Conservation (phyloP, 92 coral and sea anemone species). For the Montipora capitata region DNA sequence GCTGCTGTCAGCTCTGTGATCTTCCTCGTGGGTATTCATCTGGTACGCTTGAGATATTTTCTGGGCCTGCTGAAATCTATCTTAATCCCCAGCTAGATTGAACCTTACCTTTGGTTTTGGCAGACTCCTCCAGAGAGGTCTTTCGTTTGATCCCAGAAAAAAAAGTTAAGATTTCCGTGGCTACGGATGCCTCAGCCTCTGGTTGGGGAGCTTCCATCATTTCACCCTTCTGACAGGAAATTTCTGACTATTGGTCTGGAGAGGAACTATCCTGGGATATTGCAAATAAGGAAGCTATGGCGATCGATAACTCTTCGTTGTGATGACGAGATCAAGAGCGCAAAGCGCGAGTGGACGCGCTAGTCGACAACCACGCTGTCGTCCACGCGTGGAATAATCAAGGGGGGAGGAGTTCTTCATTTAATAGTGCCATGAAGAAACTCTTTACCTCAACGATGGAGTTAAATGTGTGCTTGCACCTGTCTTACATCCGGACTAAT, state of each 20-base stretch:
- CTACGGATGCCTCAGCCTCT: conserved; percentile 63
- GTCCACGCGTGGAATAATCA: conserved; percentile 52
- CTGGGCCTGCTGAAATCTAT: conserved; percentile 50
- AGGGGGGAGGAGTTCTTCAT: conserved; percentile 36
- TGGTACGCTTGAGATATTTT: conserved; percentile 47
- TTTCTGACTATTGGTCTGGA: conserved; percentile 48
- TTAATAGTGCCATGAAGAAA: conserved; percentile 40
- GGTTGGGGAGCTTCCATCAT: conserved; percentile 61
- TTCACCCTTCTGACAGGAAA: neutral
- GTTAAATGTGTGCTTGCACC: neutral
- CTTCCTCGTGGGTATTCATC: conserved; percentile 33
- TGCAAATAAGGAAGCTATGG: conserved; percentile 62
- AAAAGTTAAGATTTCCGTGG: conserved; percentile 16
- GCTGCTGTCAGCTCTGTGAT: conserved; percentile 62
- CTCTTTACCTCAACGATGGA: neutral
- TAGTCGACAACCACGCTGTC: conserved; percentile 47
- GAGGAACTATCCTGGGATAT: conserved; percentile 44
- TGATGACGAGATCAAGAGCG: conserved; percentile 20
- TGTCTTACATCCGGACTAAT: neutral
- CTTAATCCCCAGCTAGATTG: conserved; percentile 18
- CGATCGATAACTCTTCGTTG: conserved; percentile 33
- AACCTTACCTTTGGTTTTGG: conserved; percentile 50
- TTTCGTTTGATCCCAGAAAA: conserved; percentile 21
- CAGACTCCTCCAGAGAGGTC: neutral
- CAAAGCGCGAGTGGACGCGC: conserved; percentile 51